Conservation (phyloP, 2,113 vertebrate genomes). For the Mirounga angustirostris region DNA sequence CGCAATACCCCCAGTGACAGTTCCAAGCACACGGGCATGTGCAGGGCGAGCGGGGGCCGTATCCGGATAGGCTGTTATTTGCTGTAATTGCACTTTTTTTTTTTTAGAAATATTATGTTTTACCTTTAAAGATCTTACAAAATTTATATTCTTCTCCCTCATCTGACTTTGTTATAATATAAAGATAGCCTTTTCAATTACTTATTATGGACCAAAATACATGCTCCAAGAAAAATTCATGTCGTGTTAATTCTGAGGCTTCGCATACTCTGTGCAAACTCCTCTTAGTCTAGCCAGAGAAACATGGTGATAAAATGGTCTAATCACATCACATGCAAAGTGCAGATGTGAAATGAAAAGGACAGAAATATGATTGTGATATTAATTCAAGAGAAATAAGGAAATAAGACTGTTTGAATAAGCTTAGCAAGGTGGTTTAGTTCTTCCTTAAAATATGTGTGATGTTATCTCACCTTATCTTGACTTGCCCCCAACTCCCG, state of each 20-base stretch:
- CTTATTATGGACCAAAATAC: conserved; percentile 67
- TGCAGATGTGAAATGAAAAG: conserved; percentile 64
- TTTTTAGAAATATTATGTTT: conserved; percentile 68
- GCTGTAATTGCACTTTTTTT: conserved; percentile 51
- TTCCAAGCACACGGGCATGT: accelerated
- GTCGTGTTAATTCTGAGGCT: conserved; percentile 70
- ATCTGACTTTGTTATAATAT: conserved; percentile 70
- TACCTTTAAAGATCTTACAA: conserved; percentile 69
- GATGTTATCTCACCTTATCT: neutral
- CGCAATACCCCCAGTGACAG: neutral
- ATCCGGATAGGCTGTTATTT: conserved; percentile 14
- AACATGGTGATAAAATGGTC: conserved; percentile 46
- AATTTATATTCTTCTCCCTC: conserved; percentile 70
- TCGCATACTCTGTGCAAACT: neutral
- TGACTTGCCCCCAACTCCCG: neutral
- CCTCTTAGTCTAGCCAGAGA: conserved; percentile 50
- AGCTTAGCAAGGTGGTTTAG: conserved; percentile 24
- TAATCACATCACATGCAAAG: conserved; percentile 41
- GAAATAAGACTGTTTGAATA: conserved; percentile 46
- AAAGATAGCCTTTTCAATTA: conserved; percentile 70
- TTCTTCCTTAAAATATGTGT: conserved; percentile 60
- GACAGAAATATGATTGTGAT: conserved; percentile 64
- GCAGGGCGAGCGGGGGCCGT: neutral
- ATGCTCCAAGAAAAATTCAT: conserved; percentile 71
- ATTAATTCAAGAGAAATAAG: conserved; percentile 68